Conservation (phyloP, 2,888 invertebrate species). For the Drepanosiphum platanoidis region DNA sequence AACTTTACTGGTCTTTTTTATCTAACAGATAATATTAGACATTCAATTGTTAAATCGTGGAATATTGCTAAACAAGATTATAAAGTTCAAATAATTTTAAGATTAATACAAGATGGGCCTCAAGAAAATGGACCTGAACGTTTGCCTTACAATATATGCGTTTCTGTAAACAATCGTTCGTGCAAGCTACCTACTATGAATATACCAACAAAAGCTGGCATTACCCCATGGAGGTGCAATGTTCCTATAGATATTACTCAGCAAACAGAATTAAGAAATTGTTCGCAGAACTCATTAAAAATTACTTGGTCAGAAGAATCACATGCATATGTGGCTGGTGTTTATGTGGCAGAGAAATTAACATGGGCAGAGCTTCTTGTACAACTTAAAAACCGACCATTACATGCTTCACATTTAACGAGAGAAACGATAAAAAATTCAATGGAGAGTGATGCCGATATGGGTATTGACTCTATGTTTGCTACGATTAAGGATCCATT, state of each 20-base stretch:
- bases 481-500: constrained; percentile 95
- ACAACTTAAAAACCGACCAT: constrained; percentile 41
- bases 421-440: constrained; percentile 56
- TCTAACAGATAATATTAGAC: constrained; percentile 36
- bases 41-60: constrained; percentile 52
- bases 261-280: constrained; percentile 52
- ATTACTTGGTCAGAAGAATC: constrained; percentile 51
- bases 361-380: constrained; percentile 31
- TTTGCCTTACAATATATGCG: constrained; percentile 43
- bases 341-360: constrained; percentile 47
- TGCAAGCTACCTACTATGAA: constrained; percentile 50
- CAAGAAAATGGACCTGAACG: constrained; percentile 45
- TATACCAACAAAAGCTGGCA: constrained; percentile 56
- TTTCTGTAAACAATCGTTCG: constrained; percentile 42
- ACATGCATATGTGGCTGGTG: constrained; percentile 41
- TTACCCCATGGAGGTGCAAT: constrained; percentile 53
- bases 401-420: constrained; percentile 18
- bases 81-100: constrained; percentile 55
- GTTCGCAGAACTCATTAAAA: constrained; percentile 40
- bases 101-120: constrained; percentile 31
- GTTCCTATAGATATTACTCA: constrained; percentile 55
- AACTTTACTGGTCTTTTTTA: constrained; percentile 46
- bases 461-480: constrained; percentile 92
- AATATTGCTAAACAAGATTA: constrained; percentile 44
- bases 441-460: constrained; percentile 90